phyloP scores from a whole-genome alignment of 2,113 vertebrate genomes.

The Pitta sordida region DNA sequence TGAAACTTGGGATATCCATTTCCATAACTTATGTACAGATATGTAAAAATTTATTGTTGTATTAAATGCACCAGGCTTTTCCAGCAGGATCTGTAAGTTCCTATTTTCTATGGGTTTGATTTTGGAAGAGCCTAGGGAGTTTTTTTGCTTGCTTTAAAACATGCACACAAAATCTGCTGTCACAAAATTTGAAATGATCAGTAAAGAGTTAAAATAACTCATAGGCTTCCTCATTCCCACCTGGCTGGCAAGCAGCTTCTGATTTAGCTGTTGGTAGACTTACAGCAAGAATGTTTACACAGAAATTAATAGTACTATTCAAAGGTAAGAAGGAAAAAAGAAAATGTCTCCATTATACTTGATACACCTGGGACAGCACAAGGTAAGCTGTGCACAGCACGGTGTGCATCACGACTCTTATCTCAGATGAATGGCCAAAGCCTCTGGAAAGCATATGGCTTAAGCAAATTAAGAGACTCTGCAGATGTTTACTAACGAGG shows the following conservation, averaged over 20 bases:
- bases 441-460: conserved; percentile 32
- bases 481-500: conserved; percentile 31
- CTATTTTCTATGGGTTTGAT: background rate
- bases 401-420: background rate
- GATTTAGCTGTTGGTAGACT: background rate
- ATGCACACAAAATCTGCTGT: background rate
- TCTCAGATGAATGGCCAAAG: background rate
- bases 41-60: background rate
- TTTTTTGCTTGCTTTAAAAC: background rate
- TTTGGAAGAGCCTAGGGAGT: background rate
- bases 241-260: background rate
- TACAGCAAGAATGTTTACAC: background rate
- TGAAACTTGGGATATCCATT: background rate
- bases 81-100: background rate
- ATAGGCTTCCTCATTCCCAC: background rate
- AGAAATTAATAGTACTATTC: background rate
- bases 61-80: background rate
- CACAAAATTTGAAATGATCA: background rate
- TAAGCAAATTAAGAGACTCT: conserved; percentile 34
- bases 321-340: background rate
- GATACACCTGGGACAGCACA: background rate
- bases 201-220: background rate
- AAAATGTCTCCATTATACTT: background rate
- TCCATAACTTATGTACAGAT: background rate
- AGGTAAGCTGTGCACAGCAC: background rate